Evolutionary conservation across 2,888 invertebrate genomes (phyloP).

Genomic region (Liodrosophila aerea): DNA sequence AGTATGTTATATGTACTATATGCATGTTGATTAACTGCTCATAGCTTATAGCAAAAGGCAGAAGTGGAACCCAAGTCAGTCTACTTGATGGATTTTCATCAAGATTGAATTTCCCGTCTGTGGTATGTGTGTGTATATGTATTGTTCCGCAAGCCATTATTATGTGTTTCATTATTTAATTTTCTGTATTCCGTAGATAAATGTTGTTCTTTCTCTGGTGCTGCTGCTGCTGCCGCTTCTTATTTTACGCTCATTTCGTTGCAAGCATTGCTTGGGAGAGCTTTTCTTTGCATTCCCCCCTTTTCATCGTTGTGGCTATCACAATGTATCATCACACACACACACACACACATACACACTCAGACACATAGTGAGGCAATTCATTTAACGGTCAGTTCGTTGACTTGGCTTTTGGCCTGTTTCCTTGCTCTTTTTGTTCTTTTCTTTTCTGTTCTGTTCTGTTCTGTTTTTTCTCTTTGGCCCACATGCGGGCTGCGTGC

Average conservation of each 20-base stretch:
- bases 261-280: slow-evolving; percentile 30
- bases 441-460: too few species aligned
- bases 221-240: slow-evolving; percentile 1
- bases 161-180: slow-evolving; percentile 3
- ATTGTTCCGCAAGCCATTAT: slow-evolving; percentile 5
- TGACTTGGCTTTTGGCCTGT: slow-evolving; percentile 50
- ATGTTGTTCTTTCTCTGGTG: slow-evolving; percentile 2
- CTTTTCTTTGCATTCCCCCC: slow-evolving; percentile 7
- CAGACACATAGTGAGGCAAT: slow-evolving; percentile 30
- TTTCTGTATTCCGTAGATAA: neutral
- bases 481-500: slow-evolving; percentile 47
- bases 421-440: slow-evolving; percentile 10
- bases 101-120: too few species aligned
- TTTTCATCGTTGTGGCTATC: neutral
- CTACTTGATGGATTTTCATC: too few species aligned
- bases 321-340: slow-evolving; percentile 1
- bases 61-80: too few species aligned
- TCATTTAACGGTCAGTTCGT: slow-evolving; percentile 51
- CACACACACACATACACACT: neutral
- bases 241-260: slow-evolving; percentile 25
- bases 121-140: slow-evolving; percentile 8
- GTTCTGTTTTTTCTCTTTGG: too few species aligned
- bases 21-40: too few species aligned
- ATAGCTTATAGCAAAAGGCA: too few species aligned
- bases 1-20: too few species aligned